Conservation (phyloP, 2,797 vertebrate species). For the Alouatta caraya region DNA sequence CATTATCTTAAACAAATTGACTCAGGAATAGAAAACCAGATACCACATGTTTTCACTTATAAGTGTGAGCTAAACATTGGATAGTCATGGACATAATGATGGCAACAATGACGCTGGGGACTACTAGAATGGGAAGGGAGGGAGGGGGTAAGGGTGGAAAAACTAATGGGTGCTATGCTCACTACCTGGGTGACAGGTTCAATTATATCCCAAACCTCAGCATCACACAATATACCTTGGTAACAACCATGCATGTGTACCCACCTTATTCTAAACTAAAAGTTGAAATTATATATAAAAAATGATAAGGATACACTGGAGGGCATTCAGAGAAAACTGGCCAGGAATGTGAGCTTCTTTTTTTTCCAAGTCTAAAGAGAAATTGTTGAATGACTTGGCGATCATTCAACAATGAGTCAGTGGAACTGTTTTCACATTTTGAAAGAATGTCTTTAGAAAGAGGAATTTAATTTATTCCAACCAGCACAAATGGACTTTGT, state of each 20-base stretch:
- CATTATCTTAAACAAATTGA: not conserved
- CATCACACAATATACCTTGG: not conserved
- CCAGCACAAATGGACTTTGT: not conserved
- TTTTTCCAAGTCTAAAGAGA: not conserved
- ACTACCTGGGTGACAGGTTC: not conserved
- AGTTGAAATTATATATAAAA: not conserved
- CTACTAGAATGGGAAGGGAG: not conserved
- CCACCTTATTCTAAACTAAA: not conserved
- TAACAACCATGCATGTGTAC: not conserved
- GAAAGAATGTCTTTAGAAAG: slow-evolving; percentile 8
- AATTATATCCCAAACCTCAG: not conserved
- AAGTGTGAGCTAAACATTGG: not conserved
- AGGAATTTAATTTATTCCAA: not conserved
- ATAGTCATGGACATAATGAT: not conserved
- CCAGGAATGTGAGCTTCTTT: not conserved
- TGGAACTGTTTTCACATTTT: not conserved
- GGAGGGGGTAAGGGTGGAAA: not conserved
- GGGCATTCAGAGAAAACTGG: not conserved
- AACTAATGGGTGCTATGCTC: not conserved
- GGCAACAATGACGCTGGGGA: not conserved
- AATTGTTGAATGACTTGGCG: not conserved
- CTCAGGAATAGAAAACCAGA: not conserved
- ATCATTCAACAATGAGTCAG: not conserved
- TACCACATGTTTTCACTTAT: not conserved
- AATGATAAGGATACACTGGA: not conserved